These are phyloP conservation scores for Apeltes quadracus DNA, from an alignment of 2,113 vertebrate genomes.

Conservation along the genomic window DNA sequence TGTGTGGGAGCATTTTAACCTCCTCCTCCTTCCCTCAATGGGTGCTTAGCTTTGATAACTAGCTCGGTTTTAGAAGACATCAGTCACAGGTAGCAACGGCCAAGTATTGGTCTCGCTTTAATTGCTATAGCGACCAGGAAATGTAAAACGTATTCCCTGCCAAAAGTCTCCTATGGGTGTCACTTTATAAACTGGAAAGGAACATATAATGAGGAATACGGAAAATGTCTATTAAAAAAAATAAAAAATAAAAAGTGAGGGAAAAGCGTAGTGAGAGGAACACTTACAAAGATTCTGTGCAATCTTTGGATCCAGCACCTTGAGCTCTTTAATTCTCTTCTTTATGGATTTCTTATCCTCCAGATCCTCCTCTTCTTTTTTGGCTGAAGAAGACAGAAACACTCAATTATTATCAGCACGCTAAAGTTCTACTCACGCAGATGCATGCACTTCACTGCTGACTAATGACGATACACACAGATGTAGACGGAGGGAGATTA, in stretches of 20 bases:
- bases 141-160: not conserved
- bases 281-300: slow-evolving; percentile 98
- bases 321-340: slow-evolving; percentile 95
- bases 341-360: slow-evolving; percentile 91
- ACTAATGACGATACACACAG: slow-evolving; percentile 15
- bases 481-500: slow-evolving; percentile 2
- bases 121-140: slow-evolving; percentile 34
- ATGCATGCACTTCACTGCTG: not conserved
- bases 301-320: slow-evolving; percentile 94
- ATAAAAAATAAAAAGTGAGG: not conserved
- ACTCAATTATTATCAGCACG: slow-evolving; percentile 24
- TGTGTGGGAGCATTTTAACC: slow-evolving; percentile 1
- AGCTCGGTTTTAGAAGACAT: slow-evolving; percentile 23
- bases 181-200: slow-evolving; percentile 2
- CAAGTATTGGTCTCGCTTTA: slow-evolving; percentile 12
- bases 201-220: not conserved
- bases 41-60: slow-evolving; percentile 47
- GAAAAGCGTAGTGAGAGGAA: not conserved
- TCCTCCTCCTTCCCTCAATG: slow-evolving; percentile 25
- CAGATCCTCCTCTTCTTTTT: slow-evolving; percentile 86
- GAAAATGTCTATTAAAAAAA: not conserved
- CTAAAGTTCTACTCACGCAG: slow-evolving; percentile 22
- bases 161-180: not conserved
- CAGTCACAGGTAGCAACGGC: slow-evolving; percentile 26
- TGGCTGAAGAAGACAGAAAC: slow-evolving; percentile 79